These are phyloP conservation scores for Montipora capricornis DNA, from an alignment of 64 coral and sea anemone species.

Conservation along the genomic window DNA sequence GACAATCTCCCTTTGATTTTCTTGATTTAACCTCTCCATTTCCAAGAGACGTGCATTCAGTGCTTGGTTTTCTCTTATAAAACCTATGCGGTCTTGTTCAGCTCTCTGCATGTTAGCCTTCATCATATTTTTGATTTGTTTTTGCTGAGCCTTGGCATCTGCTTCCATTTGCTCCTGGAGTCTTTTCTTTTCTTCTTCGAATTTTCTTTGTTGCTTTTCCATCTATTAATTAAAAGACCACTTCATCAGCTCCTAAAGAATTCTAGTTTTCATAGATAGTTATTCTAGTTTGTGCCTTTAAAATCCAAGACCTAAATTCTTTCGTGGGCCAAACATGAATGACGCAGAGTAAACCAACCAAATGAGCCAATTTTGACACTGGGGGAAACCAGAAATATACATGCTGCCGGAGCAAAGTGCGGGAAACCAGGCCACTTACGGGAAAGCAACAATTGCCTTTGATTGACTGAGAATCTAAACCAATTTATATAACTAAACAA, in stretches of 20 bases:
- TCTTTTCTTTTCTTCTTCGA: slow-evolving; percentile 47
- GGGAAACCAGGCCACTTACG: too few relatives aligned
- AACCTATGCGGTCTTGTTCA: slow-evolving; percentile 5
- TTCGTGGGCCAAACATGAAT: too few relatives aligned
- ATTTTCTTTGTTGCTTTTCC: slow-evolving; percentile 37
- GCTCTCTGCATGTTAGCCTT: slow-evolving; percentile 62
- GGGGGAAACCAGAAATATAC: too few relatives aligned
- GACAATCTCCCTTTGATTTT: not conserved
- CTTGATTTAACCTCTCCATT: slow-evolving; percentile 44
- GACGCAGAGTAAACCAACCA: too few relatives aligned
- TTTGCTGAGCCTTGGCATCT: slow-evolving; percentile 37
- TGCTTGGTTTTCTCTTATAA: slow-evolving; percentile 48
- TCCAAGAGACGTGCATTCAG: slow-evolving; percentile 13
- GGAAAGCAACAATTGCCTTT: too few relatives aligned
- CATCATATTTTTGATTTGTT: slow-evolving; percentile 77
- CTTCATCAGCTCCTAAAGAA: not conserved
- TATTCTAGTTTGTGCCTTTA: not conserved
- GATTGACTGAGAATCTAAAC: too few relatives aligned
- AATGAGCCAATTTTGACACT: too few relatives aligned
- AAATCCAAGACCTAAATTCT: too few relatives aligned
- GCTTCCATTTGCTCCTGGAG: slow-evolving; percentile 62
- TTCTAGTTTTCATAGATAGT: not conserved
- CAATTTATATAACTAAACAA: too few relatives aligned
- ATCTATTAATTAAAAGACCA: slow-evolving; percentile 9
- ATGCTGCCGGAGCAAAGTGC: too few relatives aligned